These are phyloP conservation scores for Gambusia affinis DNA, from an alignment of 2,113 vertebrate genomes.

Conservation along the genomic window DNA sequence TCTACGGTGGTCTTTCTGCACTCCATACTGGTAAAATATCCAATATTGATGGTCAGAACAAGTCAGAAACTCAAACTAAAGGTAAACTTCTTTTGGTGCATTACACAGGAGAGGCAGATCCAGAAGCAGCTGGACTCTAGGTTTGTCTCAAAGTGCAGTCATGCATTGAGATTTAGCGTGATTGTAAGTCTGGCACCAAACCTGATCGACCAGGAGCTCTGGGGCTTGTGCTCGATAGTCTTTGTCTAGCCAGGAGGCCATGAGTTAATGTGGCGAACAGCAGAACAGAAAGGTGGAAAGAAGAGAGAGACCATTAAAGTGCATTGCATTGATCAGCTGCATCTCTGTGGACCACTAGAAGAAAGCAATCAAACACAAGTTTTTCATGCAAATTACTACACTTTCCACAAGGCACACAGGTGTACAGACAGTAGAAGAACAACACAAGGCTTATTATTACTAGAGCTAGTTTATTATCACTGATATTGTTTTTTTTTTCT, in stretches of 20 bases:
- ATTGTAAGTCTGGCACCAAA: slow-evolving; percentile 61
- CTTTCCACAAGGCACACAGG: slow-evolving; percentile 15
- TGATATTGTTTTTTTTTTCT: slow-evolving; percentile 72
- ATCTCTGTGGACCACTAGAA: slow-evolving; percentile 50
- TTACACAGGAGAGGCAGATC: background rate
- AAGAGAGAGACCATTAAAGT: slow-evolving; percentile 31
- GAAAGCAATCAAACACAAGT: slow-evolving; percentile 40
- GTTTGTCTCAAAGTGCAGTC: slow-evolving; percentile 62
- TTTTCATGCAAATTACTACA: slow-evolving; percentile 35
- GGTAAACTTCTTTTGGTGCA: background rate
- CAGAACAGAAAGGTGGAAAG: slow-evolving; percentile 25
- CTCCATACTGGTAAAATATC: background rate
- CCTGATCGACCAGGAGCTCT: slow-evolving; percentile 56
- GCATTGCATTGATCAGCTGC: slow-evolving; percentile 66
- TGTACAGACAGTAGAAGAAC: slow-evolving; percentile 37
- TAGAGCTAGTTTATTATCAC: slow-evolving; percentile 83
- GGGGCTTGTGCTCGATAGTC: slow-evolving; percentile 53
- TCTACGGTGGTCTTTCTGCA: background rate
- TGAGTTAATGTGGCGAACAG: slow-evolving; percentile 61
- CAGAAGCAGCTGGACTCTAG: slow-evolving; percentile 22
- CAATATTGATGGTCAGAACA: background rate
- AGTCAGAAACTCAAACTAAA: slow-evolving; percentile 6
- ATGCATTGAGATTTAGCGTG: slow-evolving; percentile 49
- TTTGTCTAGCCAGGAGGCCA: slow-evolving; percentile 53
- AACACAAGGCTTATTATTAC: slow-evolving; percentile 51